Evolutionary conservation across 2,113 vertebrate species (phyloP).

Genomic region (Colaptes auratus): DNA sequence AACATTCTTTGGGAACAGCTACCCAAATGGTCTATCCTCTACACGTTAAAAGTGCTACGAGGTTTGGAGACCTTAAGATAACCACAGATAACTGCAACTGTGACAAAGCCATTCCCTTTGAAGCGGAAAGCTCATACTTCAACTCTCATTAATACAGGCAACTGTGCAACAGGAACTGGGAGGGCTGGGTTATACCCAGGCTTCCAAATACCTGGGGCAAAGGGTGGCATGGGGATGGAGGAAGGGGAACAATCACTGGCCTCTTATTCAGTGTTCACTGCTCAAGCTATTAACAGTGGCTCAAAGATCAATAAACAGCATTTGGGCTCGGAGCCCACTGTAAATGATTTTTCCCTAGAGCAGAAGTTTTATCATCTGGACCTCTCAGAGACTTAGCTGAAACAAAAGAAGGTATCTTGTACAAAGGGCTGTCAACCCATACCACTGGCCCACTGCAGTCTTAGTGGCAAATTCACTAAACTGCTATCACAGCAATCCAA

Average conservation of each 20-base stretch:
- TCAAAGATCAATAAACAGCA: neutral
- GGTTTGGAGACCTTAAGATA: neutral
- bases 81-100: neutral
- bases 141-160: neutral
- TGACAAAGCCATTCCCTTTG: neutral
- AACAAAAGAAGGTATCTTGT: rapidly evolving
- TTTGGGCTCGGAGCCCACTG: neutral
- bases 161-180: neutral
- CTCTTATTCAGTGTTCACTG: neutral
- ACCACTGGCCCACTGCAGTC: neutral
- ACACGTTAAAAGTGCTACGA: rapidly evolving
- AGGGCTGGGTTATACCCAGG: neutral
- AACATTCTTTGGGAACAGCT: neutral
- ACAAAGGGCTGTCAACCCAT: neutral
- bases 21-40: neutral
- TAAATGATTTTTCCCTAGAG: neutral
- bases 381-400: neutral
- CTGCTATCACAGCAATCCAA: neutral
- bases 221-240: neutral
- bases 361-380: neutral
- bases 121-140: neutral
- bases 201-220: neutral
- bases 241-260: neutral
- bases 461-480: neutral
- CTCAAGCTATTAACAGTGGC: neutral